These are phyloP conservation scores for Brotula barbata DNA, from an alignment of 2,797 vertebrate genomes.

Conservation along the genomic window DNA sequence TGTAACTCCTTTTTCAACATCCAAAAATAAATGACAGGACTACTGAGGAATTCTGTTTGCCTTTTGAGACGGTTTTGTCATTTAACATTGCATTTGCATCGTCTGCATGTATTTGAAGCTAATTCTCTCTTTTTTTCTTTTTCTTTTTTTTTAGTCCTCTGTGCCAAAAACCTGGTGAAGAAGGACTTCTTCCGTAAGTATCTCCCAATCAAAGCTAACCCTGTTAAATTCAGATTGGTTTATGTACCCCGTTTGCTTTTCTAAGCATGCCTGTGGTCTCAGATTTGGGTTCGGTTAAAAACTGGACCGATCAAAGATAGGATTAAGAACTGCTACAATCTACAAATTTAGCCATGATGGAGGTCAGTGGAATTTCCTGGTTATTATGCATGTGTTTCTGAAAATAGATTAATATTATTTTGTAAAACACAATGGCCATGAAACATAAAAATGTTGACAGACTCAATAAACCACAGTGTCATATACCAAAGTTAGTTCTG, in stretches of 20 bases:
- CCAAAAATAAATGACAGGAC: background rate
- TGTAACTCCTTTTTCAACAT: conserved; percentile 13
- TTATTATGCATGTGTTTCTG: conserved; percentile 3
- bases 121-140: conserved; percentile 28
- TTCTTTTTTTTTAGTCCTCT: conserved; percentile 84
- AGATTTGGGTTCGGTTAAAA: conserved; percentile 28
- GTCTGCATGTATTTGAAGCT: conserved; percentile 10
- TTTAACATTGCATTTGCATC: background rate
- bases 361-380: conserved; percentile 1
- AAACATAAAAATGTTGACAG: conserved; percentile 1
- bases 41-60: background rate
- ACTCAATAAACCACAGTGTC: background rate
- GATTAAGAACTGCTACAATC: conserved; percentile 2
- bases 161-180: conserved; percentile 99
- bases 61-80: background rate
- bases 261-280: too few species aligned
- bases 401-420: conserved; percentile 6
- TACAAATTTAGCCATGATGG: conserved; percentile 5
- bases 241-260: conserved; percentile 29
- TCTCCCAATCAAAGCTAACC: conserved; percentile 1
- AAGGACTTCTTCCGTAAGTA: conserved; percentile 99
- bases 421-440: background rate
- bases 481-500: background rate
- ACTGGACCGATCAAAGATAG: conserved; percentile 38
- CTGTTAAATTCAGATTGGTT: conserved; percentile 24